These are phyloP conservation scores for Rhopalosiphum padi DNA, from an alignment of 1,140 invertebrate species.

Conservation along the genomic window DNA sequence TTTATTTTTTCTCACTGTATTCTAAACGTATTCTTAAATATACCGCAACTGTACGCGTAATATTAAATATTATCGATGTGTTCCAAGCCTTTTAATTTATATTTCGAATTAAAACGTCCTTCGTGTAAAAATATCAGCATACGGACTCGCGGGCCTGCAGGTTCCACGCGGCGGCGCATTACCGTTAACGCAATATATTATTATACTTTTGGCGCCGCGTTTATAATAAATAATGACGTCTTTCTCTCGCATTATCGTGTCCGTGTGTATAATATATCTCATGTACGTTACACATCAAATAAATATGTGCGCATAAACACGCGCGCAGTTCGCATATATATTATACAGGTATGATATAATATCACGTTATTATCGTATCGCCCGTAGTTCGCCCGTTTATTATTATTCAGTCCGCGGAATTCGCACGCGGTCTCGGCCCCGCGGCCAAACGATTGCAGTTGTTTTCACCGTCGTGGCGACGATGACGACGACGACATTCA, in stretches of 20 bases:
- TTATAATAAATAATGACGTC: not conserved
- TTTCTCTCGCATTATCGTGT: not conserved
- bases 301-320: too few relatives aligned
- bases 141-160: too few relatives aligned
- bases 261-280: not conserved
- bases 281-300: not conserved
- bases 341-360: not conserved
- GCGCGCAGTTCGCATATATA: not conserved
- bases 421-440: constrained; percentile 3
- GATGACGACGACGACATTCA: too few relatives aligned
- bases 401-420: constrained; percentile 22
- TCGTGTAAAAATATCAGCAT: not conserved
- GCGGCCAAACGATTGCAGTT: constrained; percentile 16
- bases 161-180: not conserved
- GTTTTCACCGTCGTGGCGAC: not conserved
- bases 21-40: too few relatives aligned
- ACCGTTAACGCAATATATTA: not conserved
- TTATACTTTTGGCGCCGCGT: not conserved
- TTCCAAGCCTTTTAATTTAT: not conserved
- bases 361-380: not conserved
- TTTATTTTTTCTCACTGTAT: too few relatives aligned
- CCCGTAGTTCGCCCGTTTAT: not conserved
- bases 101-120: not conserved
- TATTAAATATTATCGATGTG: not conserved
- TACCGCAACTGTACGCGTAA: not conserved